phyloP scores from a whole-genome alignment of 2,113 vertebrate species.

The Thunnus thynnus region DNA sequence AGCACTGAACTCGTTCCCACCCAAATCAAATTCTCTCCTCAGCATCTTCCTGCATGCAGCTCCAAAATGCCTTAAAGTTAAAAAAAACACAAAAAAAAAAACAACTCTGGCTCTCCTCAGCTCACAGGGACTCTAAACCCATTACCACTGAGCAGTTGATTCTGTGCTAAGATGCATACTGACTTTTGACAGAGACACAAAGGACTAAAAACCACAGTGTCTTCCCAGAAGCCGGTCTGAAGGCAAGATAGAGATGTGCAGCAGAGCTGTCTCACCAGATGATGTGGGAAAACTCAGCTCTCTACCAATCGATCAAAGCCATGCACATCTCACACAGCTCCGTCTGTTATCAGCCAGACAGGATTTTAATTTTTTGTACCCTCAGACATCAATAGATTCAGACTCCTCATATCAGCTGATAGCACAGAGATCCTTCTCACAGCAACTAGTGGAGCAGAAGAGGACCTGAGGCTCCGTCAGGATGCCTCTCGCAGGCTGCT shows the following conservation, averaged over 20 bases:
- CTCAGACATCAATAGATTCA: background rate
- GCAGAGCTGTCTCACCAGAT: background rate
- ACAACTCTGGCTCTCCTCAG: background rate
- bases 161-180: background rate
- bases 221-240: background rate
- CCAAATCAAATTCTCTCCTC: background rate
- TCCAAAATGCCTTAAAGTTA: too few species aligned
- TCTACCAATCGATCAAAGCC: background rate
- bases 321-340: background rate
- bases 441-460: conserved; percentile 8
- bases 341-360: background rate
- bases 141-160: background rate
- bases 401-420: background rate
- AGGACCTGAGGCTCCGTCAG: background rate
- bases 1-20: too few species aligned
- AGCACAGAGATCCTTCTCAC: background rate
- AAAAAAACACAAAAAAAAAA: too few species aligned
- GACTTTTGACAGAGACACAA: background rate
- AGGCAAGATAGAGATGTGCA: background rate
- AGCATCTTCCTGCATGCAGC: too few species aligned
- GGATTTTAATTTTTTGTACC: background rate
- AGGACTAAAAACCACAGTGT: background rate
- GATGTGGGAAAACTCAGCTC: background rate
- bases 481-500: background rate
- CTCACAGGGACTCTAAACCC: background rate